Evolutionary conservation across 2,888 invertebrate genomes (phyloP).

Genomic region (Cordylochernes scorpioides): DNA sequence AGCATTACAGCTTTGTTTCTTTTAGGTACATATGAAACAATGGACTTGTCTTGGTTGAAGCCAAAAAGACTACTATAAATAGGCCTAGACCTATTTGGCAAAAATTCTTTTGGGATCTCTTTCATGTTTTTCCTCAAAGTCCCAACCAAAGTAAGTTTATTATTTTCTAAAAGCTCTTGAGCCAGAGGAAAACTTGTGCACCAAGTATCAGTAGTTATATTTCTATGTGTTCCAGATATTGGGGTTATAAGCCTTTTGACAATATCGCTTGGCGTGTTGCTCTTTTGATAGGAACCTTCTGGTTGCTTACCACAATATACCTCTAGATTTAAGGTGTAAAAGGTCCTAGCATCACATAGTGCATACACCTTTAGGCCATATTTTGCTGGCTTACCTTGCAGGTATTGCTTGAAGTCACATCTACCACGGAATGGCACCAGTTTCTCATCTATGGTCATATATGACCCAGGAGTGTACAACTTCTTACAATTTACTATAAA

Average conservation of each 20-base stretch:
- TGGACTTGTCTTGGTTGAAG: conserved; percentile 1
- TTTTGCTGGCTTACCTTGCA: conserved; percentile 2
- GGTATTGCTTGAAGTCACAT: conserved; percentile 4
- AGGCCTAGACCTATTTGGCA: neutral
- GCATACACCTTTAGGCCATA: conserved; percentile 5
- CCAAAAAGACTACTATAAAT: neutral
- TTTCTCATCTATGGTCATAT: conserved; percentile 5
- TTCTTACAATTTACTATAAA: conserved; percentile 5
- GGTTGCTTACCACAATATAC: conserved; percentile 5
- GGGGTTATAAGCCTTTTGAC: conserved; percentile 2
- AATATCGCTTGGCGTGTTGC: conserved; percentile 3
- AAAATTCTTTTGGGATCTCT: neutral
- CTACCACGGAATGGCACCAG: conserved; percentile 3
- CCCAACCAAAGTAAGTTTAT: conserved; percentile 1
- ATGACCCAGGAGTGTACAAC: conserved; percentile 1
- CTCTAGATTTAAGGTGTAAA: conserved; percentile 5
- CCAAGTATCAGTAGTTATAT: conserved; percentile 4
- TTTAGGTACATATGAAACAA: conserved; percentile 3
- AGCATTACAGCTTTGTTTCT: conserved; percentile 2
- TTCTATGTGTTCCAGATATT: conserved; percentile 1
- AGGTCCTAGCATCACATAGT: conserved; percentile 2
- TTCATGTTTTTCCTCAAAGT: conserved; percentile 1
- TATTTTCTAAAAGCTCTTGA: conserved; percentile 2
- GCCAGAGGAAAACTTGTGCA: conserved; percentile 2
- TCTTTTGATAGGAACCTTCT: conserved; percentile 2